Evolutionary conservation across 2,888 invertebrate species (phyloP), one percentile per base, ranked within the genome.

Genomic region (Melinaea marsaeus): DNA sequence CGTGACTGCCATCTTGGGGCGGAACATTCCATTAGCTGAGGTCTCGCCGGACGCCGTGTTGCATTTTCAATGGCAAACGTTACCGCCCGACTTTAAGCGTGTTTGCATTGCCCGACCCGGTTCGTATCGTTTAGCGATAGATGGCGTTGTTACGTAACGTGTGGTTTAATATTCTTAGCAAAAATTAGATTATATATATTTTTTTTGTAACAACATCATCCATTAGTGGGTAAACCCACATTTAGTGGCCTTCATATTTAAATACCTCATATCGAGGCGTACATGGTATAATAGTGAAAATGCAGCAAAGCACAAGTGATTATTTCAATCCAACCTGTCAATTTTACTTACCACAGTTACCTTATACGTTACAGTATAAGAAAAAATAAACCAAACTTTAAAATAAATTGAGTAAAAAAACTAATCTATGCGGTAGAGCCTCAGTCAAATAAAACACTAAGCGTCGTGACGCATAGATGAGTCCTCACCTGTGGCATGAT

Each of bases 1-100:
- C 87, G 89, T 91, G 90, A 88, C 91, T 90, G 91, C 91, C 91
- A 91, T 91, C 91, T 91, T 91, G 82, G 84, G 79, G 85, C 83
- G 85, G 75, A 86, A 86, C 78, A 83, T 86, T 85, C 85, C 76
- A 85, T 89, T 89, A 88, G 82, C 51, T 22, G 51, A 51, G 32
- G 32, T 51, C 51, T 51, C 51, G 22, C 32, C 32, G 51, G 51
- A 32, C 51, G 51, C 32, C 51, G 51, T 51, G 51, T 32, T 51
- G 51, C 51, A 51, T 32, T 51, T 51, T 51, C 51, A 32, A 32
- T 55, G 47, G 47, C 55, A 45, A 42, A 57, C 63, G 62, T 60
- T 55, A 60, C 63, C 65, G 59, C 67, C 59, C 42, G 45, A 80
- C 75, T 54, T 46, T 54, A 69, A 69, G 69, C 70, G 60, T 63